Base-by-base conservation (phyloP, 2,113 vertebrate species). In the Terrapene triunguis region DNA sequence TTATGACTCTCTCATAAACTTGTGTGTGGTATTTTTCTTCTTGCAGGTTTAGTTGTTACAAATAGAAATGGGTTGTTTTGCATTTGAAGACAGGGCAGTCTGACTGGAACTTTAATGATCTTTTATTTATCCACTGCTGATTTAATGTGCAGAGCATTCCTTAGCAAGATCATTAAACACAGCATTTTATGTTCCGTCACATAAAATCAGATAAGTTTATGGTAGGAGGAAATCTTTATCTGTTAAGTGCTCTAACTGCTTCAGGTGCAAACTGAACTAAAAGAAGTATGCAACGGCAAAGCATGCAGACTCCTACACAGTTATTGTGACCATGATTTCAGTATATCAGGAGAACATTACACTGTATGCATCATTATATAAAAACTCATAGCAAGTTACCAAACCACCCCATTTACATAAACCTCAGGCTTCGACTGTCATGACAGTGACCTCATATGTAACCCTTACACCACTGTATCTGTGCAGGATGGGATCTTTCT, bases 381-480 rank as follows among this genome's bases (percentile, higher is more conserved):
- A 95, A 97, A 96, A 92, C 74, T 27, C 42, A 94, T 95, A 88
- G 53, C 84, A 82, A 88, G 92, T 89, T 98, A 90, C 94, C 72
- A 57, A 98, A 83, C 76, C 3, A n/a, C 84, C 2, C 55, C 85
- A 69, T 97, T 97, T 97, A 86, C 82, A 92, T 97, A 97, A 97
- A 92, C 93, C 91, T 47, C 92, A 93, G 88, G 86, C 51, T 96
- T 88, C 47, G 91, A 79, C 74, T 97, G 85, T 95, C 93, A 95
- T 95, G 84, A 88, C 80, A 88, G 89, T 96, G 72, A 54, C 27
- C 65, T 89, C 69, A 80, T n/a, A 82, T 54, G 29, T 83, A 92
- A 82, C 87, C 47, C 57, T 80, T 22, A 21, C 5, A 44, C n/a
- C 48, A 17, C 1, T 62, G n/a, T 78, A 48, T 29, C 4, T 35